phyloP scores from a whole-genome alignment of 1,140 invertebrate genomes.

The Drosophila lowei region DNA sequence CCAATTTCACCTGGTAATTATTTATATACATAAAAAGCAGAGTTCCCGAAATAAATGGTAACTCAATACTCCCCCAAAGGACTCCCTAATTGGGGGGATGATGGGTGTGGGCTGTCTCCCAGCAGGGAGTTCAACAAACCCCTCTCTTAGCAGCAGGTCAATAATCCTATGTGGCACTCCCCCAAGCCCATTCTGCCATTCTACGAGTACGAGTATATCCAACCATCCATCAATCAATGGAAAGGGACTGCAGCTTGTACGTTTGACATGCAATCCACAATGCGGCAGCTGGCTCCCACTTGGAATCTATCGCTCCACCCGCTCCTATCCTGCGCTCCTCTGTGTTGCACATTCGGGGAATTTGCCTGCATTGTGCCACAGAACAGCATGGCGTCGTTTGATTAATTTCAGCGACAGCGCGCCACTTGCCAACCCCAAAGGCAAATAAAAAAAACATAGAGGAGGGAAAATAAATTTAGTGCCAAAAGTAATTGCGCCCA shows the following conservation, averaged over 20 bases:
- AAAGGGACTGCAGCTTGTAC: conserved; percentile 28
- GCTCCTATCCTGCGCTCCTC: too few species aligned
- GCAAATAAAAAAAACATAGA: conserved; percentile 25
- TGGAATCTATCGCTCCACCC: conserved; percentile 19
- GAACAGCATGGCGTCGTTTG: conserved; percentile 42
- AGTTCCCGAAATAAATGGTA: too few species aligned
- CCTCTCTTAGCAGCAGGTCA: conserved; percentile 15
- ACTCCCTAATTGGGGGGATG: too few species aligned
- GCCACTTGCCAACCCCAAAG: conserved; percentile 18
- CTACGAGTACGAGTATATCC: not conserved
- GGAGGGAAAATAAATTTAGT: conserved; percentile 60
- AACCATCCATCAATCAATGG: conserved; percentile 54
- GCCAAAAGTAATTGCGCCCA: conserved; percentile 72
- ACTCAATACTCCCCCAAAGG: too few species aligned
- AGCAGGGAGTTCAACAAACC: too few species aligned
- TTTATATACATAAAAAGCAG: too few species aligned
- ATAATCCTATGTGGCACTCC: conserved; percentile 17
- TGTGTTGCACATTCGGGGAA: conserved; percentile 31
- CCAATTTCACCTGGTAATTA: too few species aligned
- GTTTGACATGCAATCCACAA: conserved; percentile 44
- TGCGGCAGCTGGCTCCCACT: conserved; percentile 33
- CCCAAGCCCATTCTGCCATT: not conserved
- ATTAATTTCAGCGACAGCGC: conserved; percentile 61
- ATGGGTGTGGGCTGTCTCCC: too few species aligned
- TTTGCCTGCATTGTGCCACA: conserved; percentile 34